Conservation (phyloP, 2,797 vertebrate species). For the Paedocypris micromegethes region DNA sequence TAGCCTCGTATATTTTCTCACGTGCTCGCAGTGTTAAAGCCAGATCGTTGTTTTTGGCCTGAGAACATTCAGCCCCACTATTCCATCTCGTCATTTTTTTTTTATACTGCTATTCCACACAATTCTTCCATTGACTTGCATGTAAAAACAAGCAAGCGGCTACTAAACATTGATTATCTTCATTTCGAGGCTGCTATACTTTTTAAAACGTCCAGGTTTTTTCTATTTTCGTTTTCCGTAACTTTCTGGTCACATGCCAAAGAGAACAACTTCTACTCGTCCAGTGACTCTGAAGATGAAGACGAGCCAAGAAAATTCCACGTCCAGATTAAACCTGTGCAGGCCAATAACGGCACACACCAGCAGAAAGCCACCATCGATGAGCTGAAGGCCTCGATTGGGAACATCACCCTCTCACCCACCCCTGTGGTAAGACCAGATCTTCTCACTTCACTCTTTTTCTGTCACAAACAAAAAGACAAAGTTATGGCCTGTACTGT, state of each 20-base stretch:
- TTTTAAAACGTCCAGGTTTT: neutral
- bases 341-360: slow-evolving; percentile 80
- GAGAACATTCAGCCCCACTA: slow-evolving; percentile 14
- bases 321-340: slow-evolving; percentile 91
- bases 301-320: slow-evolving; percentile 91
- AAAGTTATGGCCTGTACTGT: neutral
- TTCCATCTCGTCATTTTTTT: slow-evolving; percentile 11
- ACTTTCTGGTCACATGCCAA: slow-evolving; percentile 83
- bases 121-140: no score
- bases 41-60: slow-evolving; percentile 15
- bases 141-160: no score
- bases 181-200: no score
- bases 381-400: slow-evolving; percentile 91
- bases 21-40: slow-evolving; percentile 1
- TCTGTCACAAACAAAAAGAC: slow-evolving; percentile 1
- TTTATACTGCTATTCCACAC: neutral
- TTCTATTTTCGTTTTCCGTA: slow-evolving; percentile 48
- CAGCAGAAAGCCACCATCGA: slow-evolving; percentile 84
- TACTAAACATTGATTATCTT: no score
- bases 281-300: slow-evolving; percentile 92
- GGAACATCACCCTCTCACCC: slow-evolving; percentile 88
- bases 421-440: slow-evolving; percentile 74
- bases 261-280: slow-evolving; percentile 94
- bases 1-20: slow-evolving; percentile 13
- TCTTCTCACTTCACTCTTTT: no score